Percentiles rank a stretch among this genome's conserved stretches.
Evolutionary conservation across 2,797 vertebrate genomes (phyloP).

Genomic region (Falco novaeseelandiae): DNA sequence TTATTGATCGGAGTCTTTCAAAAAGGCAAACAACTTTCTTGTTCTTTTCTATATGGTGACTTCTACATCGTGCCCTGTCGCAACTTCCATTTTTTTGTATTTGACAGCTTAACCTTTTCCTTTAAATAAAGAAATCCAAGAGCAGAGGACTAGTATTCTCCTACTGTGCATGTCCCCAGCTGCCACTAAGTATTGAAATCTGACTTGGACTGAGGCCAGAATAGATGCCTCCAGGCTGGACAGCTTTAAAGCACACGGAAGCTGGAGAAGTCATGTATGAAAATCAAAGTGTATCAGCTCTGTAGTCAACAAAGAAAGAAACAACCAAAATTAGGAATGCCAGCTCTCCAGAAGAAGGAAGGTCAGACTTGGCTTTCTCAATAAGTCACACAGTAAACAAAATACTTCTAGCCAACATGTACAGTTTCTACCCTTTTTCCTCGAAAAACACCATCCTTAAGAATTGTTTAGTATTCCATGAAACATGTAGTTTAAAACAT

Average conservation of each 20-base stretch:
- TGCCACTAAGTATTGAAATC: conserved; percentile 23
- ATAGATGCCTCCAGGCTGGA: conserved; percentile 30
- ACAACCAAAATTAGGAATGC: conserved; percentile 1
- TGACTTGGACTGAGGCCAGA: conserved; percentile 21
- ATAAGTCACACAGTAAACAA: background rate
- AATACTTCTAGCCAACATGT: background rate
- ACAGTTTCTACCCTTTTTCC: background rate
- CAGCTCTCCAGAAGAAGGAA: background rate
- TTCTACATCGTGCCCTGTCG: conserved; percentile 13
- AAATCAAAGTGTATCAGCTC: conserved; percentile 50
- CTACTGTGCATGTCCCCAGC: background rate
- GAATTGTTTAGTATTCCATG: background rate
- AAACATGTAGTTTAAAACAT: background rate
- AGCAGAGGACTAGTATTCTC: background rate
- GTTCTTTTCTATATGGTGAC: conserved; percentile 10
- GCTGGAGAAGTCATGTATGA: conserved; percentile 35
- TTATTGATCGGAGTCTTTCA: conserved; percentile 27
- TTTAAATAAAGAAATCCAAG: conserved; percentile 20
- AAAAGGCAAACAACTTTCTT: conserved; percentile 11
- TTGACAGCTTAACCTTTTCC: conserved; percentile 27
- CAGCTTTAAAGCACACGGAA: conserved; percentile 30
- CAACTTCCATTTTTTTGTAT: background rate
- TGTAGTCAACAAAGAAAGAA: conserved; percentile 12
- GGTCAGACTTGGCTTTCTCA: background rate
- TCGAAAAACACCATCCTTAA: background rate